Percentiles rank a stretch among this genome's conserved stretches.
Evolutionary conservation across 2,888 invertebrate genomes (phyloP).

Genomic region (Margaritifera margaritifera): DNA sequence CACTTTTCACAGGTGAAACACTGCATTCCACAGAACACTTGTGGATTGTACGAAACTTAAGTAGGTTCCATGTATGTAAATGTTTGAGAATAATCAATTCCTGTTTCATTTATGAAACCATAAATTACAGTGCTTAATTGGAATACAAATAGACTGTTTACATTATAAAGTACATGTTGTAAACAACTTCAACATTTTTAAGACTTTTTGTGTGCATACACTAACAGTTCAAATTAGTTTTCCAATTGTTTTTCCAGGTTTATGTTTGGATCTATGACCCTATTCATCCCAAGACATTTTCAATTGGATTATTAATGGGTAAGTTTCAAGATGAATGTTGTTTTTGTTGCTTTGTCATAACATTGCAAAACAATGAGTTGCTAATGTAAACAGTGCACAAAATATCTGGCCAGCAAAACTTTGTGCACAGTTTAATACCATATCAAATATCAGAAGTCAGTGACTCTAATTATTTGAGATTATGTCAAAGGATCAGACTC

Average conservation of each 20-base stretch:
- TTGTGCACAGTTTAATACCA: not conserved
- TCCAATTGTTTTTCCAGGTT: conserved; percentile 71
- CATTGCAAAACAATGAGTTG: not conserved
- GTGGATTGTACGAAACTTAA: no score
- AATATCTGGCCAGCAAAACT: not conserved
- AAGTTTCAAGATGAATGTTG: conserved; percentile 28
- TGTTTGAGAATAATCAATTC: no score
- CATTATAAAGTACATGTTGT: not conserved
- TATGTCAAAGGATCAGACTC: no score
- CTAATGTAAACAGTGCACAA: not conserved
- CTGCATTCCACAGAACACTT: no score
- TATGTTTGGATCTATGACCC: conserved; percentile 99
- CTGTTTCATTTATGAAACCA: no score
- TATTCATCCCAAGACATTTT: conserved; percentile 85
- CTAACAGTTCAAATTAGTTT: not conserved
- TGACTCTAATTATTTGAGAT: not conserved
- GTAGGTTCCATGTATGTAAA: no score
- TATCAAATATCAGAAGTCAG: no score
- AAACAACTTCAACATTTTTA: not conserved
- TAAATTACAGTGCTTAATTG: no score
- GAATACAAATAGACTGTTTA: no score
- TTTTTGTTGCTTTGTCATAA: not conserved
- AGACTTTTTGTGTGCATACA: no score
- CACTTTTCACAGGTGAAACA: no score
- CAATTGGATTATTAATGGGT: conserved; percentile 83